These are phyloP conservation scores for Aphelinus certus DNA, from an alignment of 1,140 invertebrate species.

Conservation along the genomic window DNA sequence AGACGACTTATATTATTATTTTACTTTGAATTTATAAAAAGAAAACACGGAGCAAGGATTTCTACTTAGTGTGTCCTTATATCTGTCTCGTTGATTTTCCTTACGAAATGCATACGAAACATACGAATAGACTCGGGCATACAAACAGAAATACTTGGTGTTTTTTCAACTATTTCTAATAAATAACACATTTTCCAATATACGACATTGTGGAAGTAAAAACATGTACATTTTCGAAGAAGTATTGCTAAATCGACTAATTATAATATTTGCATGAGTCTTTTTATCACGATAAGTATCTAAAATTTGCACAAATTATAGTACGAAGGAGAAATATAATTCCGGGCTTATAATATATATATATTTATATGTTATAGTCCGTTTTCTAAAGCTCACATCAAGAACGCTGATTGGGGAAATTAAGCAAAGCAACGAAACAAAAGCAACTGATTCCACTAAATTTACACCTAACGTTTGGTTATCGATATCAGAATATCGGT, in stretches of 20 bases:
- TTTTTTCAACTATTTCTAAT: no score
- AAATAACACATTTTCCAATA: no score
- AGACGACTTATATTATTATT: no score
- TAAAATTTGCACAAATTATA: not conserved
- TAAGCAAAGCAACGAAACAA: constrained; percentile 8
- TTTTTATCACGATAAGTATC: constrained; percentile 12
- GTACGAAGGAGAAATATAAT: constrained; percentile 1
- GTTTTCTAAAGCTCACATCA: constrained; percentile 30
- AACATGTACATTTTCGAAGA: not conserved
- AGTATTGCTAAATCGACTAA: not conserved
- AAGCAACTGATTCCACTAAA: constrained; percentile 8
- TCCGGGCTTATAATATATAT: not conserved
- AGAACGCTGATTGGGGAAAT: constrained; percentile 4
- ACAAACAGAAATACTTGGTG: no score
- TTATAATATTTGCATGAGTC: constrained; percentile 2
- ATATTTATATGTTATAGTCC: not conserved
- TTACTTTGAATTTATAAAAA: no score
- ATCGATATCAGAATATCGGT: constrained; percentile 7
- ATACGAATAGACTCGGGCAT: no score
- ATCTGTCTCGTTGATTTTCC: no score
- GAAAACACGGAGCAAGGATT: no score
- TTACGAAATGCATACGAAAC: no score
- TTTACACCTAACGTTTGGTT: not conserved
- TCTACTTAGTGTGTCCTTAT: no score
- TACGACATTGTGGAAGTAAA: not conserved